Evolutionary conservation across 1,140 invertebrate genomes (phyloP), one percentile per base, ranked within the genome.

Genomic region (Sinonovacula constricta): DNA sequence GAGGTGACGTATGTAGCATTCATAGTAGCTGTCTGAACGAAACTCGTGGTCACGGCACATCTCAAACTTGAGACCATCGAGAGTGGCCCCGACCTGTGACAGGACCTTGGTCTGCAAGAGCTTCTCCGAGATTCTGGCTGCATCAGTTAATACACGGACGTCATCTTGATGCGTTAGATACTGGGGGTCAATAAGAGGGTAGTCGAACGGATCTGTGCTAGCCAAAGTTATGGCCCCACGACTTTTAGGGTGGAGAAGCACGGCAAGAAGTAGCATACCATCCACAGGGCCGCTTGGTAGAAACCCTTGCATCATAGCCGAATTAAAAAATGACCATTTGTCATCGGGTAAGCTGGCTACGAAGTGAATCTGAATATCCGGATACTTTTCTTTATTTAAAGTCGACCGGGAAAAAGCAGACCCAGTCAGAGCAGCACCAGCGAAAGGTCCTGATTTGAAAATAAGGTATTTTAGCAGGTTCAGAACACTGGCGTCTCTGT

Each of bases 381-480:
- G 71, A 31, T 65, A 65, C 0, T 53, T 31, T 36, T n/a, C 56
- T 22, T 63, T 57, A 56, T 62, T 12, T 24, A 57, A 14, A 33
- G 30, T 56, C 12, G 31, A 68, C 34, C 63, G 24, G 2, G 66
- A 12, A n/a, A 69, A 78, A n/a, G 66, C 39, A 3, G 39, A 49
- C 24, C 65, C 76, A 36, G 15, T 45, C 26, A 68, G 14, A 53
- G 7, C 31, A 0, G 56, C 56, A 14, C 45, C 56, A 3, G 63
- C 51, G 18, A 69, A 22, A 22, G 33, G 28, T 80, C 84, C 84
- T 81, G 69, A 82, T 45, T 81, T 75, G 22, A 82, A 63, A 12
- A 81, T 54, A 1, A 72, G 31, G 62, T 85, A 86, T 24, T 83
- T 80, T 18, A 75, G 39, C 3, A 60, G 22, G 34, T 68, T 70